Percentiles rank a stretch among this genome's conserved stretches.
Conservation (phyloP, 37 sponge, comb jelly and placozoan species). For the Spongilla lacustris region DNA sequence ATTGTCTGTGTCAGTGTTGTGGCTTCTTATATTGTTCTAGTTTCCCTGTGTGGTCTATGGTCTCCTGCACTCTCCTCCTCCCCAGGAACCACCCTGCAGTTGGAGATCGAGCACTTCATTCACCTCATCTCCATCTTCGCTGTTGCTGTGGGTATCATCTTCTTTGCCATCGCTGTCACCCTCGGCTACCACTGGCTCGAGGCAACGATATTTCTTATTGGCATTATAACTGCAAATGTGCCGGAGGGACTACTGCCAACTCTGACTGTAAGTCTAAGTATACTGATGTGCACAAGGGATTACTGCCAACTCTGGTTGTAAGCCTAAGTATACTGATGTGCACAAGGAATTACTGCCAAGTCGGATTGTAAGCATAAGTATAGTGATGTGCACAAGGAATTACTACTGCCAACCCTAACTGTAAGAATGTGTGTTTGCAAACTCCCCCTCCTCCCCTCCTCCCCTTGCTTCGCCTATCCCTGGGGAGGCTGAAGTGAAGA, state of each 20-base stretch:
- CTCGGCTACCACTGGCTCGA: constrained; percentile 80
- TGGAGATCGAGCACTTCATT: constrained; percentile 94
- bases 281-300: background rate
- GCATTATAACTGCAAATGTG: constrained; percentile 98
- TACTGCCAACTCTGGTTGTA: background rate
- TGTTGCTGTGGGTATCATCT: constrained; percentile 81
- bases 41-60: too few relatives aligned
- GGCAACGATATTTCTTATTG: constrained; percentile 91
- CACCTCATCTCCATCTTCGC: constrained; percentile 91
- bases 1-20: too few relatives aligned
- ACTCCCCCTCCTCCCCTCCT: too few relatives aligned
- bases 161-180: constrained; percentile 79
- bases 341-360: constrained; percentile 97
- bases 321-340: constrained; percentile 69
- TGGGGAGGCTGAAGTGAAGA: too few relatives aligned
- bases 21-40: too few relatives aligned
- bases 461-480: too few relatives aligned
- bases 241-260: constrained; percentile 98
- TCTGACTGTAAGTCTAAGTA: constrained; percentile 87
- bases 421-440: too few relatives aligned
- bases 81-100: constrained; percentile 90
- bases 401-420: background rate
- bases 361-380: constrained; percentile 85
- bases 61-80: too few relatives aligned
- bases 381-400: background rate